phyloP scores from a whole-genome alignment of 2,888 invertebrate genomes.

The Scelioninae gen. 1 region DNA sequence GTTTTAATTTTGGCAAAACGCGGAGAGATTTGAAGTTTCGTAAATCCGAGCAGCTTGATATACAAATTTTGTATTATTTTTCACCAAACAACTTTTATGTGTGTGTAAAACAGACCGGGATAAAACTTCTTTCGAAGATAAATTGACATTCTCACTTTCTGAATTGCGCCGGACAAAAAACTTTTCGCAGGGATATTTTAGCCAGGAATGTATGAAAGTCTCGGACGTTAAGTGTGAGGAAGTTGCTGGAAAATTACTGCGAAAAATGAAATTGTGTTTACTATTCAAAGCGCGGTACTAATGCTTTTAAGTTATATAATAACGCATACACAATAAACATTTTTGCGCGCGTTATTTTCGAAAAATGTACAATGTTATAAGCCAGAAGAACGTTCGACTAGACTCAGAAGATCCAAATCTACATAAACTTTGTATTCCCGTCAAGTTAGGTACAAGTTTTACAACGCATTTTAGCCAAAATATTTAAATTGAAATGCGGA shows the following conservation, averaged over 20 bases:
- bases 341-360: constrained; percentile 10
- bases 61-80: constrained; percentile 45
- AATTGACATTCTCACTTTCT: constrained; percentile 59
- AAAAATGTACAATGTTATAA: constrained; percentile 12
- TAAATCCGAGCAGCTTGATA: constrained; percentile 22
- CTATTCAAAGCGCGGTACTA: constrained; percentile 23
- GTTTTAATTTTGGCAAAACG: neutral
- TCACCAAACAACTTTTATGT: constrained; percentile 27
- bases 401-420: neutral
- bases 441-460: constrained; percentile 25
- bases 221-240: constrained; percentile 48
- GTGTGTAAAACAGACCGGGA: constrained; percentile 14
- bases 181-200: constrained; percentile 43
- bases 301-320: constrained; percentile 22
- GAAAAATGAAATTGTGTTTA: constrained; percentile 34
- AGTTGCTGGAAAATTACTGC: constrained; percentile 27
- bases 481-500: constrained; percentile 10
- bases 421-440: constrained; percentile 18
- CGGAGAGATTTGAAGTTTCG: constrained; percentile 13
- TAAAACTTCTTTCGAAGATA: constrained; percentile 49
- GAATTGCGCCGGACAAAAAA: constrained; percentile 41
- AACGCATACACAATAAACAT: constrained; percentile 4
- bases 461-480: constrained; percentile 17
- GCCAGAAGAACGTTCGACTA: constrained; percentile 12
- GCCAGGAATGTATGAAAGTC: constrained; percentile 24